phyloP scores from a whole-genome alignment of 2,113 vertebrate species.

The Heterotilapia buettikoferi region DNA sequence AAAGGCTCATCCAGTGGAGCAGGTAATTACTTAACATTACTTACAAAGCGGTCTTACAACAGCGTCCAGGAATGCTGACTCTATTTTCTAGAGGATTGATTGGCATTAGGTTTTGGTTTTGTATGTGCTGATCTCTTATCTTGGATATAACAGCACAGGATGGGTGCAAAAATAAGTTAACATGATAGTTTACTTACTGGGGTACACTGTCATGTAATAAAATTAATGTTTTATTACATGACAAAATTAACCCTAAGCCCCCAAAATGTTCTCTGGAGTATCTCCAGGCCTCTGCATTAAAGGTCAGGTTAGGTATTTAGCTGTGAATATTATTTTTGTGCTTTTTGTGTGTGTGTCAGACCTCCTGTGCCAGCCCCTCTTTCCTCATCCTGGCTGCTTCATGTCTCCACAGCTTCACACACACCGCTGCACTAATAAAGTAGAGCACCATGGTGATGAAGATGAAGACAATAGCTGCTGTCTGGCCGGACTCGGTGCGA shows the following conservation, averaged over 20 bases:
- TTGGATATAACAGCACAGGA: not conserved
- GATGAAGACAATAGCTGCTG: slow-evolving; percentile 85
- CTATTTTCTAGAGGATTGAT: not conserved
- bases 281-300: not conserved
- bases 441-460: slow-evolving; percentile 84
- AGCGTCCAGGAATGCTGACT: not conserved
- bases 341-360: slow-evolving; percentile 32
- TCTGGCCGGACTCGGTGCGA: slow-evolving; percentile 88
- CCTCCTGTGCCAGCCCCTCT: slow-evolving; percentile 76
- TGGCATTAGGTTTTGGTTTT: not conserved
- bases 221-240: not conserved
- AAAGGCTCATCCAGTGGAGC: not conserved
- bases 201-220: not conserved
- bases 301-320: not conserved
- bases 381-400: slow-evolving; percentile 79
- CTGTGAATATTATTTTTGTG: not conserved
- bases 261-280: not conserved
- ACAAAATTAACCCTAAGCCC: not conserved
- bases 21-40: not conserved
- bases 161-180: not conserved
- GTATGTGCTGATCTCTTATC: not conserved
- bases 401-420: slow-evolving; percentile 89
- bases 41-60: not conserved
- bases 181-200: not conserved
- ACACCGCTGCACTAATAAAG: slow-evolving; percentile 78